phyloP scores from a whole-genome alignment of 2,797 vertebrate species.

The Erethizon dorsatum region DNA sequence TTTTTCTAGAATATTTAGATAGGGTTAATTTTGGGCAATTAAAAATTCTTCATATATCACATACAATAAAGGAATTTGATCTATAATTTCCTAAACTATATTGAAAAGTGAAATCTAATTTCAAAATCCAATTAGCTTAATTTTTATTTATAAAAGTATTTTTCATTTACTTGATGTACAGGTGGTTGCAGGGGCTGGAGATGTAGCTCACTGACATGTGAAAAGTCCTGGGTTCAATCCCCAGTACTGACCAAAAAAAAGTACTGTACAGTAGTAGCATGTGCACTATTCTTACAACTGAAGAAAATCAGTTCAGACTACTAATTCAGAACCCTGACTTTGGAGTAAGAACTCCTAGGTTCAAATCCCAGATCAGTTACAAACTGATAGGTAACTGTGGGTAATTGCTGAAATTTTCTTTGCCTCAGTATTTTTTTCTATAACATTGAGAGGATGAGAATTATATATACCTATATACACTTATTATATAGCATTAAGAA shows the following conservation, averaged over 20 bases:
- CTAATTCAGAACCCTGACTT: neutral
- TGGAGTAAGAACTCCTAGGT: neutral
- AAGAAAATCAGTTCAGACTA: neutral
- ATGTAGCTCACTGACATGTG: neutral
- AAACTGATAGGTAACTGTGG: neutral
- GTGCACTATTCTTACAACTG: neutral
- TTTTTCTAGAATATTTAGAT: constrained; percentile 7
- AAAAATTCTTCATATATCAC: constrained; percentile 7
- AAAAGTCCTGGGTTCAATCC: neutral
- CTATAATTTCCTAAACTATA: constrained; percentile 1
- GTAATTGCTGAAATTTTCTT: neutral
- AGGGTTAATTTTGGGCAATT: neutral
- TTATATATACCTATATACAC: neutral
- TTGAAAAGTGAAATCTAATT: constrained; percentile 27
- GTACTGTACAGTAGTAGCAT: neutral
- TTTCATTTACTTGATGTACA: constrained; percentile 5
- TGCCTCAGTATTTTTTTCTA: constrained; percentile 29
- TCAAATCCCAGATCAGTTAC: constrained; percentile 4
- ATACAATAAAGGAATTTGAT: neutral
- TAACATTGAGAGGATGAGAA: neutral
- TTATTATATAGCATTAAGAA: neutral
- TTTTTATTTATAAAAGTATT: constrained; percentile 43
- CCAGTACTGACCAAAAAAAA: neutral
- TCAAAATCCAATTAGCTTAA: constrained; percentile 36
- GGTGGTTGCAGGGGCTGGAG: neutral